Conservation (phyloP, 2,888 invertebrate genomes). For the Hecatera dysodea region DNA sequence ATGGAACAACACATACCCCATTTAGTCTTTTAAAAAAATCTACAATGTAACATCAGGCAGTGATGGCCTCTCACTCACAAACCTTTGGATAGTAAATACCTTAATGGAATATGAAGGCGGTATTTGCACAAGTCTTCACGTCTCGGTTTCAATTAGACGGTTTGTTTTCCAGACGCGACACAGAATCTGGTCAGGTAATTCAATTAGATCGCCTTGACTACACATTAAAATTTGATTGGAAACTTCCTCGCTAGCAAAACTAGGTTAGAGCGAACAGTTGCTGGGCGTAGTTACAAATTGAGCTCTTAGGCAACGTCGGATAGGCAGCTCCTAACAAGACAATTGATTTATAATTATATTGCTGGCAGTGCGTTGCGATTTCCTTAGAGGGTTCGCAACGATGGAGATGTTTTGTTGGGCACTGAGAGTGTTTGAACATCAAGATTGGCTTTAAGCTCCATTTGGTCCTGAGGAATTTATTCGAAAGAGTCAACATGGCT, state of each 20-base stretch:
- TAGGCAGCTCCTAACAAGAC: constrained; percentile 70
- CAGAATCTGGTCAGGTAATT: constrained; percentile 80
- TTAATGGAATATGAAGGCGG: neutral
- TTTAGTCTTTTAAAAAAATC: neutral
- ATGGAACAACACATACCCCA: neutral
- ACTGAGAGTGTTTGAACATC: neutral
- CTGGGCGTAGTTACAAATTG: constrained; percentile 68
- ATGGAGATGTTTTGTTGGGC: neutral
- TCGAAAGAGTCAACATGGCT: too few relatives aligned
- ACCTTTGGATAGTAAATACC: neutral
- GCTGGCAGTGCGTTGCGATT: constrained; percentile 55
- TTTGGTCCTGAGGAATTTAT: too few relatives aligned
- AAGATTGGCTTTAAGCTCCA: neutral
- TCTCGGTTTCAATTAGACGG: constrained; percentile 50
- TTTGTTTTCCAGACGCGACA: constrained; percentile 68
- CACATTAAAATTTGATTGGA: constrained; percentile 79
- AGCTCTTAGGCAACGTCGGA: constrained; percentile 64
- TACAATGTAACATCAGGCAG: neutral
- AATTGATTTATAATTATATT: constrained; percentile 76
- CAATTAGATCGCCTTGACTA: constrained; percentile 79
- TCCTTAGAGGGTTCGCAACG: constrained; percentile 48
- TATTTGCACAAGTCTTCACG: constrained; percentile 22
- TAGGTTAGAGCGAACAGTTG: constrained; percentile 70
- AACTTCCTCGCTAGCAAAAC: constrained; percentile 77
- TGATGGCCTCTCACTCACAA: neutral